phyloP scores from a whole-genome alignment of 2,113 vertebrate genomes.

The Propithecus coquereli region DNA sequence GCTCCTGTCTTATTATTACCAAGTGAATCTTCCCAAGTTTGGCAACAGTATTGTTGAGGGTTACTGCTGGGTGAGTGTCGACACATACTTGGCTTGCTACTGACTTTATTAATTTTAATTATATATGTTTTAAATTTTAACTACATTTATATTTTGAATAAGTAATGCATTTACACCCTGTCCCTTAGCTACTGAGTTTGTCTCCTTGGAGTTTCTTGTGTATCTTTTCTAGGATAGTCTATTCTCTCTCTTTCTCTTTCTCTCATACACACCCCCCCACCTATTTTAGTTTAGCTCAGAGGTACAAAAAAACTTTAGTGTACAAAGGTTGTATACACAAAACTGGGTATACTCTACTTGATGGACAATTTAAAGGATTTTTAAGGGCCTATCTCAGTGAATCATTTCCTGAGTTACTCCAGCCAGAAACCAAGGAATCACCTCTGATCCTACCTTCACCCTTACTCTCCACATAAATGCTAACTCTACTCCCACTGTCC shows the following conservation, averaged over 20 bases:
- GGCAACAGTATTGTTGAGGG: neutral
- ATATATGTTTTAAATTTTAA: constrained; percentile 7
- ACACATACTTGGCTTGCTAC: neutral
- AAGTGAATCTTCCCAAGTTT: neutral
- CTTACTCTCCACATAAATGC: constrained; percentile 5
- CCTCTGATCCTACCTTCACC: neutral
- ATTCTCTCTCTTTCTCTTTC: neutral
- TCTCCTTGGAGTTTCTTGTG: neutral
- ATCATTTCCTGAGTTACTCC: neutral
- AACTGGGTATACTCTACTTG: neutral
- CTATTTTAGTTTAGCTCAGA: neutral
- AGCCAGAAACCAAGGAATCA: neutral
- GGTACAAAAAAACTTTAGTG: neutral
- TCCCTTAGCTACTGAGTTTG: neutral
- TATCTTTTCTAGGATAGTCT: neutral
- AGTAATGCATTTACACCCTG: neutral
- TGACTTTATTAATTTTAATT: neutral
- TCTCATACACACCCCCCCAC: neutral
- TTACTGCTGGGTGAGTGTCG: neutral
- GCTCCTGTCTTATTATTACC: neutral
- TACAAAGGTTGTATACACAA: neutral
- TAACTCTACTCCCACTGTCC: neutral
- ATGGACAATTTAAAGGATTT: neutral
- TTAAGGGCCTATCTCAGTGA: neutral
- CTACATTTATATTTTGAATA: constrained; percentile 22